phyloP scores from a whole-genome alignment of 1,140 invertebrate species.

The Oreohelix idahoensis region DNA sequence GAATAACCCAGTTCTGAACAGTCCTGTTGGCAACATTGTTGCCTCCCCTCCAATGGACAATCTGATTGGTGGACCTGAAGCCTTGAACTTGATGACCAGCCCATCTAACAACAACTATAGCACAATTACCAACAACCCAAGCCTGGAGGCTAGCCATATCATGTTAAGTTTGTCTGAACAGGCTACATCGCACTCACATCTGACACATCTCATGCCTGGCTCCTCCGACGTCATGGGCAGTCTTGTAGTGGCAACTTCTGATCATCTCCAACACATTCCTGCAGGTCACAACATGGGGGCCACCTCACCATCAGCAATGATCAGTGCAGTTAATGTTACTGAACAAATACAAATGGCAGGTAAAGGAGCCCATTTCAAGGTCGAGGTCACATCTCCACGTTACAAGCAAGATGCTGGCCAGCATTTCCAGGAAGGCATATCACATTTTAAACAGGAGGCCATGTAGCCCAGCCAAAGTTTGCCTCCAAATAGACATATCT shows the following conservation, averaged over 20 bases:
- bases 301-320: background rate
- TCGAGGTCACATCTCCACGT: background rate
- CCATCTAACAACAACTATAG: background rate
- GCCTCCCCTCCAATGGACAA: slow-evolving; percentile 32
- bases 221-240: background rate
- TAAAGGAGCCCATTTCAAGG: background rate
- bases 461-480: background rate
- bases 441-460: slow-evolving; percentile 1
- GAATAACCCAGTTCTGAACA: slow-evolving; percentile 22
- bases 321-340: background rate
- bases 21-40: slow-evolving; percentile 22
- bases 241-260: background rate
- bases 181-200: background rate
- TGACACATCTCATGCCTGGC: background rate
- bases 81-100: slow-evolving; percentile 19
- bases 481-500: no score
- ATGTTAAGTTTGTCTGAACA: slow-evolving; percentile 34
- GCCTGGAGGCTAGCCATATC: slow-evolving; percentile 37
- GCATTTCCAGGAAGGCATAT: background rate
- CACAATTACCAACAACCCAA: slow-evolving; percentile 8
- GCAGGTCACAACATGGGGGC: background rate
- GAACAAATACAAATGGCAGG: background rate
- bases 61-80: background rate
- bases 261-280: background rate
- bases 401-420: background rate